phyloP scores from a whole-genome alignment of 2,113 vertebrate genomes.

The Erinaceus europaeus region DNA sequence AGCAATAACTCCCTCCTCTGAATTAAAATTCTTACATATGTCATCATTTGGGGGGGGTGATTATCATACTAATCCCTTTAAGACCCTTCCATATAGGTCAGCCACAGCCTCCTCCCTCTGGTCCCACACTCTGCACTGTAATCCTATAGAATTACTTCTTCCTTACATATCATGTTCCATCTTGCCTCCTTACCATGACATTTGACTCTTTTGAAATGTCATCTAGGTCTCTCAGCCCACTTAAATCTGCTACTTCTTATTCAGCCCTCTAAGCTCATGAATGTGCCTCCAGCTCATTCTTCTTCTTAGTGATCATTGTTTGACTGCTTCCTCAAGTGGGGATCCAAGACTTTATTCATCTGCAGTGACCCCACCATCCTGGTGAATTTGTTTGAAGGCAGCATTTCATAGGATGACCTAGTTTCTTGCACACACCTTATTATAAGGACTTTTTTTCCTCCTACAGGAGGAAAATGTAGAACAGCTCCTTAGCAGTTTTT shows the following conservation, averaged over 20 bases:
- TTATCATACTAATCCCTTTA: not conserved
- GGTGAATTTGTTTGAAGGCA: not conserved
- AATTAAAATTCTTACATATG: not conserved
- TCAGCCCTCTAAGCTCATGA: not conserved
- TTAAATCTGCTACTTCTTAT: not conserved
- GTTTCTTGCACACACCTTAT: not conserved
- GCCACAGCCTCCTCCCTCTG: too few relatives aligned
- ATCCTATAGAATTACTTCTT: not conserved
- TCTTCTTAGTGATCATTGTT: not conserved
- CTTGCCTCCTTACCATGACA: not conserved
- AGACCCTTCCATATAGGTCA: not conserved
- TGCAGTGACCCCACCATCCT: not conserved
- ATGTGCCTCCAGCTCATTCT: not conserved
- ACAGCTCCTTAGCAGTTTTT: slow-evolving; percentile 1
- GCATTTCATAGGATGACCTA: not conserved
- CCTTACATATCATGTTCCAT: not conserved
- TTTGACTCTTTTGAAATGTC: not conserved
- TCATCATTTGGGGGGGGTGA: not conserved
- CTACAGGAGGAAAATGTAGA: not conserved
- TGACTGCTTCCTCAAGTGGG: not conserved
- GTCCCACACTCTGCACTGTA: rapidly evolving
- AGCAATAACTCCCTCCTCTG: rapidly evolving
- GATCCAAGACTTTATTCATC: not conserved
- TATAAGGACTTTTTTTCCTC: not conserved
- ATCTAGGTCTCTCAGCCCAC: not conserved